These are phyloP conservation scores for Ailuropoda melanoleuca DNA, from an alignment of 2,113 vertebrate species.

Conservation along the genomic window DNA sequence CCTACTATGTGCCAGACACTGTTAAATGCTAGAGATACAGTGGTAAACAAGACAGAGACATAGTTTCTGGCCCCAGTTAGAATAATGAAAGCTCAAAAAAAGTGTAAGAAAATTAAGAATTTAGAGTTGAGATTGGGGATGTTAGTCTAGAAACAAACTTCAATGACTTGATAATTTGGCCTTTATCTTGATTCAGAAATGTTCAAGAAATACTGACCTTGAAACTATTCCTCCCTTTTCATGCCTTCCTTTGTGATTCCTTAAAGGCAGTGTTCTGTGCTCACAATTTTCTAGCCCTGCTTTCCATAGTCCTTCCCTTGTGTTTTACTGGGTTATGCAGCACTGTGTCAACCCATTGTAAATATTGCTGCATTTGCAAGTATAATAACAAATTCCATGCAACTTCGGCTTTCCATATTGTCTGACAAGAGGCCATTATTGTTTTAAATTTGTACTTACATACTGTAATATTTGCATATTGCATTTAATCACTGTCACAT, in stretches of 20 bases:
- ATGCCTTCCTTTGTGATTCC: neutral
- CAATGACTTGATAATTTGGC: neutral
- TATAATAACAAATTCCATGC: conserved; percentile 61
- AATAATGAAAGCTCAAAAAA: conserved; percentile 37
- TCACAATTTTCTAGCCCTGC: conserved; percentile 20
- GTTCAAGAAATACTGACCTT: conserved; percentile 56
- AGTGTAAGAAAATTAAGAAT: neutral
- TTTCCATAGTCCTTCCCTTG: conserved; percentile 56
- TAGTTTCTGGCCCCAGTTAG: neutral
- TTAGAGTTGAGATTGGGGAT: neutral
- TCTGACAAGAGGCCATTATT: conserved; percentile 71
- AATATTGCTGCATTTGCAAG: conserved; percentile 74
- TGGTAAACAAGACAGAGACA: neutral
- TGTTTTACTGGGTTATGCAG: conserved; percentile 27
- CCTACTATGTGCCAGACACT: neutral
- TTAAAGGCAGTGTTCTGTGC: conserved; percentile 28
- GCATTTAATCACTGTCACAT: conserved; percentile 71
- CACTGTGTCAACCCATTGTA: conserved; percentile 69
- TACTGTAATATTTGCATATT: conserved; percentile 71
- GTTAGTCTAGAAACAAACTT: neutral
- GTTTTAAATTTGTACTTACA: conserved; percentile 70
- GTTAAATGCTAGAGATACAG: neutral
- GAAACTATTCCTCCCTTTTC: conserved; percentile 51
- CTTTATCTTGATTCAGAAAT: conserved; percentile 39
- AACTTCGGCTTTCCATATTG: conserved; percentile 64